Percentiles rank a stretch among this genome's conserved stretches.
These are phyloP conservation scores for Girardia tigrina DNA, from an alignment of 2,888 invertebrate species.

Conservation along the genomic window DNA sequence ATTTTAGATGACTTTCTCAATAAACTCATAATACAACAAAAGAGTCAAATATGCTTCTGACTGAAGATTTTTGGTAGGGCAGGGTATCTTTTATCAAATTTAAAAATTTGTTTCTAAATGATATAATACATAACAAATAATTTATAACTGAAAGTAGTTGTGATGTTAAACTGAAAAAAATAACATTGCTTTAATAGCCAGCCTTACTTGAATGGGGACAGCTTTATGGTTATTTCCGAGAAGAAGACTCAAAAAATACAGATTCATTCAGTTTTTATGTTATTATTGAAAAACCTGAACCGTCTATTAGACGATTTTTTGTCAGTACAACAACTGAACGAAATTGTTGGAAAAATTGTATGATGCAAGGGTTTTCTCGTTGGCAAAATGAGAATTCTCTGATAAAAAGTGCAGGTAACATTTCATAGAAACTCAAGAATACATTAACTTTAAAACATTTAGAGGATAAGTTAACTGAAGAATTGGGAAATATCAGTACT, in stretches of 20 bases:
- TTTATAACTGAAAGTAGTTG: no score
- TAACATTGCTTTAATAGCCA: no score
- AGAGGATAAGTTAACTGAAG: constrained; percentile 14
- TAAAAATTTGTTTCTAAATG: no score
- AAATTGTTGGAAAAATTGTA: constrained; percentile 10
- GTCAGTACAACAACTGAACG: background rate
- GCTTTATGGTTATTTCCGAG: background rate
- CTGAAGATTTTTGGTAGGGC: no score
- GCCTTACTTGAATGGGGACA: constrained; percentile 6
- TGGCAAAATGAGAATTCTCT: background rate
- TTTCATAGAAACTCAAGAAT: background rate
- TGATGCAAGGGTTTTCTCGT: constrained; percentile 4
- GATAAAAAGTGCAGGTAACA: background rate
- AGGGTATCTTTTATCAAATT: no score
- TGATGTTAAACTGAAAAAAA: no score
- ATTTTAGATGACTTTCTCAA: no score
- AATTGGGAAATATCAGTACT: background rate
- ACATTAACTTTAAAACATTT: background rate
- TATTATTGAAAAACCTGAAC: constrained; percentile 1
- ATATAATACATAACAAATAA: no score
- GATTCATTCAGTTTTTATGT: constrained; percentile 15
- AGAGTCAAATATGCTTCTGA: no score
- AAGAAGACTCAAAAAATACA: constrained; percentile 10
- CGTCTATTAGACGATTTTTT: background rate
- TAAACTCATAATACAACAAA: no score